phyloP scores from a whole-genome alignment of 2,888 invertebrate species.

The Pediacus dermestoides region DNA sequence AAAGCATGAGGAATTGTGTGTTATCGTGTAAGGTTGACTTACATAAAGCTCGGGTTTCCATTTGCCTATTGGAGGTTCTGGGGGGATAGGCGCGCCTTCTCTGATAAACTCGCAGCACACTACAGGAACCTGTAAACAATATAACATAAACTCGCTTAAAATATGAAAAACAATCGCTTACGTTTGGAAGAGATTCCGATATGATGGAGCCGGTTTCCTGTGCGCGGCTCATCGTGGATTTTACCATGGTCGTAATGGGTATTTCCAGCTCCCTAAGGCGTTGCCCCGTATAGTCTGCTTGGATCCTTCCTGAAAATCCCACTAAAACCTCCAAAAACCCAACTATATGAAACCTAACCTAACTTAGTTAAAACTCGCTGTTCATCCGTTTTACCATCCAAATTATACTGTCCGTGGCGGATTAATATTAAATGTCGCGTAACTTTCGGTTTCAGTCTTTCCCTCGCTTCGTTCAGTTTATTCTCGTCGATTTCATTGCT shows the following conservation, averaged over 20 bases:
- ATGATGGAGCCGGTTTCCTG: constrained; percentile 88
- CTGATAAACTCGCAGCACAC: constrained; percentile 71
- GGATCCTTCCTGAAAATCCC: constrained; percentile 65
- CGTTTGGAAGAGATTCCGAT: constrained; percentile 59
- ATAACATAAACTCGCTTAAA: constrained; percentile 4
- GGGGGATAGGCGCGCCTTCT: constrained; percentile 93
- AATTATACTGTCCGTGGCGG: constrained; percentile 92
- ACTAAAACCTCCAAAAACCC: background rate
- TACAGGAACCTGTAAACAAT: constrained; percentile 56
- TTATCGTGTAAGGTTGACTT: constrained; percentile 46
- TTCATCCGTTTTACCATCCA: constrained; percentile 66
- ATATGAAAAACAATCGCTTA: constrained; percentile 21
- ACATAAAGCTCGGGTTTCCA: constrained; percentile 84
- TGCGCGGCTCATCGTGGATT: constrained; percentile 92
- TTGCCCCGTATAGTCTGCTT: constrained; percentile 82
- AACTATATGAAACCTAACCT: constrained; percentile 53
- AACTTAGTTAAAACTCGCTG: constrained; percentile 75
- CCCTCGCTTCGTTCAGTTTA: constrained; percentile 62
- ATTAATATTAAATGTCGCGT: constrained; percentile 84
- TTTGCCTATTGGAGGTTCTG: constrained; percentile 80
- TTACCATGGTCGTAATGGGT: constrained; percentile 75
- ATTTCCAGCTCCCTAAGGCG: constrained; percentile 73
- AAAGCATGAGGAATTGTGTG: too few species aligned
- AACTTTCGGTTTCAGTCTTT: constrained; percentile 60
- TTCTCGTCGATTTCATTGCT: constrained; percentile 60